A percentile compares a stretch with the other conserved stretches of the same genome.
phyloP scores from a whole-genome alignment of 2,113 vertebrate genomes.

The Ptilorrhoa leucosticta region DNA sequence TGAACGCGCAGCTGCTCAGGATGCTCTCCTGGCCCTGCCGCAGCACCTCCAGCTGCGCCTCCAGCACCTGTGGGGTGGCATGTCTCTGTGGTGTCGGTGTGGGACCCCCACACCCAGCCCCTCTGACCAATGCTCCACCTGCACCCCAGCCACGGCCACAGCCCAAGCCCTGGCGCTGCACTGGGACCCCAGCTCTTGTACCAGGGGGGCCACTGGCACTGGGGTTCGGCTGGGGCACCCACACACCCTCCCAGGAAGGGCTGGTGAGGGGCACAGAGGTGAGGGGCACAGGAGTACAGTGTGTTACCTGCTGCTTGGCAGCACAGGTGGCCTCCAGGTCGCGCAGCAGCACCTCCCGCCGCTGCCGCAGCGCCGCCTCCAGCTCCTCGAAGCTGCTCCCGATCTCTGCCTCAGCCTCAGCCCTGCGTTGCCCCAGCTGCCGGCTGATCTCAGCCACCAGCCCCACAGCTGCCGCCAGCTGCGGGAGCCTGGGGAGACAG shows the following conservation, averaged over 20 bases:
- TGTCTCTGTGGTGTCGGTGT: rapidly evolving
- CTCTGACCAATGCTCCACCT: background rate
- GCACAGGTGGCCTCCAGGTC: constrained; percentile 84
- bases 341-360: constrained; percentile 83
- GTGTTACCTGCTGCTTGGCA: constrained; percentile 87
- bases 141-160: background rate
- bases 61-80: constrained; percentile 77
- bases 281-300: background rate
- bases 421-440: constrained; percentile 87
- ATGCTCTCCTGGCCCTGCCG: constrained; percentile 93
- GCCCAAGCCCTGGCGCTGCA: background rate
- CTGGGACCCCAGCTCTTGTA: background rate
- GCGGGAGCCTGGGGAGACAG: constrained; percentile 79
- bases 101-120: background rate
- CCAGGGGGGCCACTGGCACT: rapidly evolving
- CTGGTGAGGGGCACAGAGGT: too few relatives aligned
- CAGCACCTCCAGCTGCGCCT: constrained; percentile 86
- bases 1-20: constrained; percentile 91
- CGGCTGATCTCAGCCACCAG: constrained; percentile 89
- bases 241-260: background rate
- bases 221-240: background rate
- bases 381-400: constrained; percentile 88
- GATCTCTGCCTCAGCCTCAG: constrained; percentile 84
- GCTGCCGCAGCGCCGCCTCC: constrained; percentile 83
- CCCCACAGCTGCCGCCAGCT: constrained; percentile 85